Evolutionary conservation across 2,113 vertebrate species (phyloP).

Genomic region (Elephantulus edwardii): DNA sequence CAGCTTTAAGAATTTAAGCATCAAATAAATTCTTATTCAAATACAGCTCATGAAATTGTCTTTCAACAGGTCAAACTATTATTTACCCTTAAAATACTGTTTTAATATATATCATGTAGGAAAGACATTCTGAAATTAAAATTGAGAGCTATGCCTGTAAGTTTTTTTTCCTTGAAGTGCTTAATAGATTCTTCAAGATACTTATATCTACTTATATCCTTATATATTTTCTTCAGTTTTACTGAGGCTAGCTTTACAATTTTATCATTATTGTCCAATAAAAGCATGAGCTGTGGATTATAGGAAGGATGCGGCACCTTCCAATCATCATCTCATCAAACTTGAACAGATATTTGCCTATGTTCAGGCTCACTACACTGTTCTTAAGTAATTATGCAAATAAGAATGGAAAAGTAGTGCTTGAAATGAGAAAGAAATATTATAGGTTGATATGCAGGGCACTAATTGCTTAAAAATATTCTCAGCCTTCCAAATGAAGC

Average conservation of each 20-base stretch:
- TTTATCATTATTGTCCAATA: slow-evolving; percentile 17
- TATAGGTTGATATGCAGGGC: slow-evolving; percentile 63
- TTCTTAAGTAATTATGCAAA: slow-evolving; percentile 57
- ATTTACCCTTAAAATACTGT: neutral
- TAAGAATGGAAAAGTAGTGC: slow-evolving; percentile 52
- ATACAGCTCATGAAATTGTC: neutral
- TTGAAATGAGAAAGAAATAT: slow-evolving; percentile 74
- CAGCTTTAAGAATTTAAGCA: slow-evolving; percentile 7
- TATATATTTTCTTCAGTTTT: neutral
- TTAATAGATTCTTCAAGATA: neutral
- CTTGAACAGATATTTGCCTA: neutral
- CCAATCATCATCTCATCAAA: neutral
- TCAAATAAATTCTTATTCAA: neutral
- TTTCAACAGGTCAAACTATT: neutral
- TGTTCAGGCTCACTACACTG: slow-evolving; percentile 29
- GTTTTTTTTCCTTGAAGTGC: neutral
- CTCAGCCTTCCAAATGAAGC: slow-evolving; percentile 61
- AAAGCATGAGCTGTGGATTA: neutral
- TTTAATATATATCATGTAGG: neutral
- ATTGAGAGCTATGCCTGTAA: neutral
- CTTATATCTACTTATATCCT: neutral
- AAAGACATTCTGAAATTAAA: slow-evolving; percentile 36
- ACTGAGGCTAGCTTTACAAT: neutral
- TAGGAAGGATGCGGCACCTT: neutral
- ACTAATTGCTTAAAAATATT: slow-evolving; percentile 75